Conservation (phyloP, 2,888 invertebrate genomes). For the Cephus spinipes region DNA sequence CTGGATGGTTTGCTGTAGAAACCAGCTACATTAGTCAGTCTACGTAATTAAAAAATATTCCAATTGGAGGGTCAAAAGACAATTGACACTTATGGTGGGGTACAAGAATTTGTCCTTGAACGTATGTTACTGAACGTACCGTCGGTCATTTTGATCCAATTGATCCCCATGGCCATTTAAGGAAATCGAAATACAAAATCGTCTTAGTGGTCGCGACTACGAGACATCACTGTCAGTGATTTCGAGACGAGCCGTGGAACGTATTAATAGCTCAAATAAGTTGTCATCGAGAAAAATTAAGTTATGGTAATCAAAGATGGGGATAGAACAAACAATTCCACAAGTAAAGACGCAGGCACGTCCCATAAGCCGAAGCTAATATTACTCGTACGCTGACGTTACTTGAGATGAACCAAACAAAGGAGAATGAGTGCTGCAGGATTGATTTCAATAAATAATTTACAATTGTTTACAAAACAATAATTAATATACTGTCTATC, state of each 20-base stretch:
- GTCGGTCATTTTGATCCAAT: too few relatives aligned
- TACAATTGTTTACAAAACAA: background rate
- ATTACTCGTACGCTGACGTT: background rate
- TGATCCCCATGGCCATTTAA: background rate
- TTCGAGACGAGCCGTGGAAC: background rate
- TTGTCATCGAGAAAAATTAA: background rate
- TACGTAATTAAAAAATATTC: background rate
- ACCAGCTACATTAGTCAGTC: background rate
- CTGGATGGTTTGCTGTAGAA: too few relatives aligned
- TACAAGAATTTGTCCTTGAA: background rate
- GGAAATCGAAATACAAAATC: background rate
- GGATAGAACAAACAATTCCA: background rate
- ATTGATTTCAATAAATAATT: background rate
- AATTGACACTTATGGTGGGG: background rate
- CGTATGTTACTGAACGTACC: background rate
- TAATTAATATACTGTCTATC: background rate
- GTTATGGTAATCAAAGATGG: background rate
- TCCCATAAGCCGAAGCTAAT: background rate
- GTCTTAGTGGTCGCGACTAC: background rate
- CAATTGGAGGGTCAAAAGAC: background rate
- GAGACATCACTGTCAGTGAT: background rate
- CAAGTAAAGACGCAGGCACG: background rate
- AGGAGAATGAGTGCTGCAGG: background rate
- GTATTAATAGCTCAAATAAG: background rate
- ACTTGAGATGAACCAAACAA: background rate